Evolutionary conservation across 2,888 invertebrate genomes (phyloP).

Genomic region (Homarus gammarus): DNA sequence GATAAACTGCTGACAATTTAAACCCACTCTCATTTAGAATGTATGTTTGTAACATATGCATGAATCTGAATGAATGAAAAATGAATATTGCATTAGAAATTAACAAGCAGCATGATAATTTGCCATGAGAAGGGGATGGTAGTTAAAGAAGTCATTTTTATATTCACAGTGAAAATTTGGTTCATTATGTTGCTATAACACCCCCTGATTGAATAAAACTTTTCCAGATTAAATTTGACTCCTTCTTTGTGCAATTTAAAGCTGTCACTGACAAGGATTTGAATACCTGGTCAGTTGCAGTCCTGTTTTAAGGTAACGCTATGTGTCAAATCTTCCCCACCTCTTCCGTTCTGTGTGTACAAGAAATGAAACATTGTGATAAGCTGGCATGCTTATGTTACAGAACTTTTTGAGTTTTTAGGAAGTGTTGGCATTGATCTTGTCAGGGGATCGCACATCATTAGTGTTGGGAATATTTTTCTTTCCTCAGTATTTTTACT

Average conservation of each 20-base stretch:
- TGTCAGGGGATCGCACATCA: conserved; percentile 58
- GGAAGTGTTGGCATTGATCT: conserved; percentile 60
- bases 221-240: neutral
- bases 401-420: neutral
- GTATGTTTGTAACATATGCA: neutral
- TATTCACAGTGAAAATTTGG: neutral
- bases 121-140: neutral
- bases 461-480: conserved; percentile 55
- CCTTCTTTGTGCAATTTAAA: conserved; percentile 28
- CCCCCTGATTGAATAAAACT: neutral
- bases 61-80: conserved; percentile 1
- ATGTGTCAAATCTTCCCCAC: conserved; percentile 61
- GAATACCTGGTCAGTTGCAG: neutral
- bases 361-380: neutral
- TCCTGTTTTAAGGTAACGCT: conserved; percentile 15
- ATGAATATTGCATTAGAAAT: conserved; percentile 8
- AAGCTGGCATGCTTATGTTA: neutral
- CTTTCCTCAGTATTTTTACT: conserved; percentile 18
- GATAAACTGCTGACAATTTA: neutral
- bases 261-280: neutral
- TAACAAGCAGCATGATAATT: conserved; percentile 6
- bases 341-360: conserved; percentile 42
- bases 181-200: neutral
- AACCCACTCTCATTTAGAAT: neutral
- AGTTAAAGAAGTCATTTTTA: neutral